Base-by-base conservation (phyloP, 2,113 vertebrate species). In the Meles meles region DNA sequence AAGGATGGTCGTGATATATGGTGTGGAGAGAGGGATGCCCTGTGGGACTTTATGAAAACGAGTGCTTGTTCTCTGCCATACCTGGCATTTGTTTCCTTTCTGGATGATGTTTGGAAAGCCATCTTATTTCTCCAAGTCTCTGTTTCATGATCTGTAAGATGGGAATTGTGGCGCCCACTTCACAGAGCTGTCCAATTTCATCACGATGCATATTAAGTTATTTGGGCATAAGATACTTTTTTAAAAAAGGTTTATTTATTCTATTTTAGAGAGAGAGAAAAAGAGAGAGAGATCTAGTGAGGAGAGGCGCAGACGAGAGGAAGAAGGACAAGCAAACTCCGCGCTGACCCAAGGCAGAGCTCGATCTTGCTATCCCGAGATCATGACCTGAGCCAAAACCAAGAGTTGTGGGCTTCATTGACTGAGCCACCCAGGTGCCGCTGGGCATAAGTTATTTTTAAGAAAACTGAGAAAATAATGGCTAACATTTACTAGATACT, bases 381-480 rank as follows among this genome's bases (percentile, higher is more conserved):
- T 31, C 42, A 47, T 29, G 72, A 76, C 72, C 39, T 76, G 72
- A 76, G 42, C 72, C 42, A 2, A 76, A 76, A 20, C 7, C 65
- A 69, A 34, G 31, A 18, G 39, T 27, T 0, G 0, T 25, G 14
- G 1, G 1, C 25, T 76, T 76, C 6, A 47, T 42, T 4, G 2
- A 29, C 72, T 47, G 42, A 76, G 42, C 27, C 42, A 47, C 25
- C 14, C 72, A 47, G 27, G 42, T 15, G 14, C 72, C 42, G 3
- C 34, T 20, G 39, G 72, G 39, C 39, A 44, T 29, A 76, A 44
- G 14, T 47, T 44, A 76, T 76, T 76, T 85, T 94, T 52, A 74
- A 63, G 61, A 47, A 79, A 49, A 87, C 37, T 37, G 49, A 18
- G 71, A 42, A 97, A 83, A 67, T 74, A 65, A 47, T 71, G 72